Percentiles rank a stretch among this genome's conserved stretches.
These are phyloP conservation scores for Xenopus tropicalis DNA, from an alignment of 2,113 vertebrate species.

Conservation along the genomic window UCB_Xtro_10.0 CM004443.2:76930001-76930500, in stretches of 20 bases:
- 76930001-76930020: no score
- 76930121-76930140: slow-evolving; percentile 50
- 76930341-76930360: slow-evolving; percentile 39
- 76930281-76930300: slow-evolving; percentile 36
- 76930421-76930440: slow-evolving; percentile 7
- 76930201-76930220: slow-evolving; percentile 47
- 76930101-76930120: slow-evolving; percentile 39
- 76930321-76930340: slow-evolving; percentile 26
- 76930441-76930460: background rate
- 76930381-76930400: slow-evolving; percentile 28
- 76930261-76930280: slow-evolving; percentile 16
- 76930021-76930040: background rate
- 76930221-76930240: slow-evolving; percentile 29
- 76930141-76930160: slow-evolving; percentile 41
- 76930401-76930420: slow-evolving; percentile 18
- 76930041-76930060: slow-evolving; percentile 34
- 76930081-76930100: background rate
- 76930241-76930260: slow-evolving; percentile 14
- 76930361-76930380: slow-evolving; percentile 30
- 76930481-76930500: no score
- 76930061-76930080: background rate
- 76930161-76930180: slow-evolving; percentile 40
- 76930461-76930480: background rate
- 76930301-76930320: slow-evolving; percentile 12
- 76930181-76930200: slow-evolving; percentile 56